Conservation (phyloP, 2,113 vertebrate species). For the Protobothrops flavoviridis region DNA sequence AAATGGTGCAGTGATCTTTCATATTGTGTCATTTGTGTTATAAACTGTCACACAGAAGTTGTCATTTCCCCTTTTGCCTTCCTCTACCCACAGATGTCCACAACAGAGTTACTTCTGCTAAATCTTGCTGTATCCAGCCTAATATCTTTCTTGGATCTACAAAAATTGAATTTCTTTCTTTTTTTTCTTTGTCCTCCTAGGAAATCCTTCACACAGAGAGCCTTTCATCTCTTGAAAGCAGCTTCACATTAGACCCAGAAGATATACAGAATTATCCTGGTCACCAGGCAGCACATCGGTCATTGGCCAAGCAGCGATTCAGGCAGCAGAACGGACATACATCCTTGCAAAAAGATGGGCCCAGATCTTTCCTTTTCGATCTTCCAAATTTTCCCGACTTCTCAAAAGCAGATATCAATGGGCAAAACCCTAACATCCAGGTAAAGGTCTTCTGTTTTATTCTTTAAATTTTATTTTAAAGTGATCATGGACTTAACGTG, state of each 20-base stretch:
- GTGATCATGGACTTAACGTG: not conserved
- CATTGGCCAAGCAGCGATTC: conserved; percentile 76
- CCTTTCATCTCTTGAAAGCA: conserved; percentile 62
- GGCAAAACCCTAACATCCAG: conserved; percentile 98
- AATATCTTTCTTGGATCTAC: not conserved
- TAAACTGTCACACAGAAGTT: not conserved
- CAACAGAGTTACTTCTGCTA: not conserved
- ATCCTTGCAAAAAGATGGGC: conserved; percentile 83
- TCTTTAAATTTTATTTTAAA: not conserved
- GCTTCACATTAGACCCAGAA: conserved; percentile 71
- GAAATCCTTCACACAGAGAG: conserved; percentile 75
- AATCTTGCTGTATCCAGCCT: not conserved
- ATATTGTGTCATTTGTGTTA: not conserved
- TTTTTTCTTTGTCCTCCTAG: conserved; percentile 57
- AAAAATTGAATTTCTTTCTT: not conserved
- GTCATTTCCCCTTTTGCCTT: not conserved
- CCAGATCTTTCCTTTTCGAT: conserved; percentile 88
- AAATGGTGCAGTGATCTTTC: not conserved
- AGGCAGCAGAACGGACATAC: conserved; percentile 70
- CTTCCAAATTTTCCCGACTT: conserved; percentile 96
- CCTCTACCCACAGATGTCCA: not conserved
- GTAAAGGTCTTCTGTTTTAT: conserved; percentile 64
- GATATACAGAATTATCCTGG: conserved; percentile 70
- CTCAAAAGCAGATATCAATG: conserved; percentile 94
- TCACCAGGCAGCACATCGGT: conserved; percentile 73